phyloP scores from a whole-genome alignment of 2,888 invertebrate genomes.

The Sinotaia quadrata region DNA sequence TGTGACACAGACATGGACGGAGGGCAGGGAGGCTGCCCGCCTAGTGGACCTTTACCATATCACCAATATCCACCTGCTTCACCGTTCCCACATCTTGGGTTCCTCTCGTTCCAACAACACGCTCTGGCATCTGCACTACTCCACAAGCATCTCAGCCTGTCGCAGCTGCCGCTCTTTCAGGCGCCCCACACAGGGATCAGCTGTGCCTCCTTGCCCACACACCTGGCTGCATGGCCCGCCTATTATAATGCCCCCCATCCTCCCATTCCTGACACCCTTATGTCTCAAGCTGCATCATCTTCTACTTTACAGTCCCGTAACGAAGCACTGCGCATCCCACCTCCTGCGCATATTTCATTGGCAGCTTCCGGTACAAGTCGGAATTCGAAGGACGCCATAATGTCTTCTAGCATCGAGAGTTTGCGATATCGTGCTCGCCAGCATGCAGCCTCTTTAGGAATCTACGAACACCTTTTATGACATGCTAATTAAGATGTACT shows the following conservation, averaged over 20 bases:
- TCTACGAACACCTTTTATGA: constrained; percentile 31
- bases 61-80: constrained; percentile 24
- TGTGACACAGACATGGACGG: not conserved
- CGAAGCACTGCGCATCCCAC: constrained; percentile 26
- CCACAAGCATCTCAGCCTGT: constrained; percentile 28
- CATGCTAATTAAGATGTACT: too few relatives aligned
- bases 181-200: constrained; percentile 5
- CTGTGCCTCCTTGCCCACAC: constrained; percentile 15
- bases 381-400: constrained; percentile 79
- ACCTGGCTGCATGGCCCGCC: constrained; percentile 26
- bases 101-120: constrained; percentile 37
- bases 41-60: not conserved
- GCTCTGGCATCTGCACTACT: constrained; percentile 35
- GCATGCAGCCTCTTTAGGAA: constrained; percentile 49
- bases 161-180: constrained; percentile 20
- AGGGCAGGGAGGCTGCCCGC: not conserved
- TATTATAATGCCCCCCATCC: constrained; percentile 23
- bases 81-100: constrained; percentile 28
- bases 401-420: constrained; percentile 85
- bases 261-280: constrained; percentile 22
- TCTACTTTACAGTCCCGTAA: constrained; percentile 11
- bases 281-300: constrained; percentile 5
- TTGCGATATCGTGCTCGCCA: constrained; percentile 55
- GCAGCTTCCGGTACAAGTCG: constrained; percentile 15
- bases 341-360: constrained; percentile 25